phyloP scores from a whole-genome alignment of 2,113 vertebrate genomes.

The Silurus meridionalis region DNA sequence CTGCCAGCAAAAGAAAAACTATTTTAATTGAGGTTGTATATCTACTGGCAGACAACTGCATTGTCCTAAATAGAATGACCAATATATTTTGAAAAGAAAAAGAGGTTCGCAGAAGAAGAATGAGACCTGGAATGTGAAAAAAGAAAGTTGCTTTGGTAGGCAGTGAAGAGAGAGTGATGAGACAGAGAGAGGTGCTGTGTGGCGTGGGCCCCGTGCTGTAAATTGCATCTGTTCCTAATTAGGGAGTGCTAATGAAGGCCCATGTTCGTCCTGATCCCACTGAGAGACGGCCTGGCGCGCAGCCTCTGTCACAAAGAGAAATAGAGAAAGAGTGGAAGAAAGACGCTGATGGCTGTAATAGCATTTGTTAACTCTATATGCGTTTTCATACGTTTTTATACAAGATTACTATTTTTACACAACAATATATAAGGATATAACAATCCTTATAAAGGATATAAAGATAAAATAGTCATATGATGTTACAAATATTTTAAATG shows the following conservation, averaged over 20 bases:
- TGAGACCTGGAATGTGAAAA: not conserved
- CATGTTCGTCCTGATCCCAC: constrained; percentile 60
- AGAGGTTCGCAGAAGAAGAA: constrained; percentile 27
- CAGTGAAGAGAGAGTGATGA: constrained; percentile 27
- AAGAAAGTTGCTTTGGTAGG: constrained; percentile 23
- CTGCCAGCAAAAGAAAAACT: not conserved
- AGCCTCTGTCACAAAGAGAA: constrained; percentile 51
- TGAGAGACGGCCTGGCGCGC: constrained; percentile 56
- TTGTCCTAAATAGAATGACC: constrained; percentile 11
- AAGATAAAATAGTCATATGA: not conserved
- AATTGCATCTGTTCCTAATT: constrained; percentile 67
- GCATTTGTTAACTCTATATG: constrained; percentile 29
- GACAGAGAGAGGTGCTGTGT: constrained; percentile 46
- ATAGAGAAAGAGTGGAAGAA: constrained; percentile 25
- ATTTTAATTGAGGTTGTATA: not conserved
- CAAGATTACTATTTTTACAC: not conserved
- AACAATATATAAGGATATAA: not conserved
- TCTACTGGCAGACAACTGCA: not conserved
- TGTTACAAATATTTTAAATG: not conserved
- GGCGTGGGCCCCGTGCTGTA: constrained; percentile 58
- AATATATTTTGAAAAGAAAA: constrained; percentile 5
- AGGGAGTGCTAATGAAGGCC: constrained; percentile 66
- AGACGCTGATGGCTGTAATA: constrained; percentile 36
- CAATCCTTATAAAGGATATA: too few relatives aligned
- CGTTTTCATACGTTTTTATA: constrained; percentile 8